Evolutionary conservation across 2,113 vertebrate species (phyloP), one percentile per base, ranked within the genome.

Genomic region (Gymnorhina tibicen): DNA sequence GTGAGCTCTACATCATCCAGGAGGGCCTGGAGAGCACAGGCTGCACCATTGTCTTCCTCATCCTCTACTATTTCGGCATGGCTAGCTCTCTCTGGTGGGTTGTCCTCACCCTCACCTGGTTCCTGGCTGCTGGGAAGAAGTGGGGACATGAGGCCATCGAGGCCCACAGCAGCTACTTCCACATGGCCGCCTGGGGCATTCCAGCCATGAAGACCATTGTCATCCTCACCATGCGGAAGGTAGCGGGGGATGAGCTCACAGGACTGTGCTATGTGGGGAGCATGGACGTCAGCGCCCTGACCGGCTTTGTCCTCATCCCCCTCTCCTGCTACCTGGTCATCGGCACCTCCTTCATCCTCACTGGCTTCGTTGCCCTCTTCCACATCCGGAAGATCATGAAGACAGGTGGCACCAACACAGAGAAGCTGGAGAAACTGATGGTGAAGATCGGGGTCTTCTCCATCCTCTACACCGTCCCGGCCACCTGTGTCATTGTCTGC

Each of bases 51-150:
- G 99, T 99, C 97, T 99, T 99, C 97, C 98, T 99, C 88, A 98
- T 99, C 91, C 98, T 99, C 76, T 99, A 99, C 97, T 99, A 99
- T 97, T 99, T 99, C 0, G 99, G 99, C 81, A 99, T 99, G 99
- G 99, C 99, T 90, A 99, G 99, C 59, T 99, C 99, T 0, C 99
- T 99, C 67, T 99, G 99, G 99, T 99, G 99, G 99, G 99, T 99
- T 16, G 96, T 99, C 68, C 98, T 99, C 75, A 99, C 99, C 3
- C 98, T 99, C 96, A 99, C 99, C 70, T 99, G 99, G 99, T 99
- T 99, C 97, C 98, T 99, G 96, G 99, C 99, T 0, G 99, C 99
- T 0, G 99, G 99, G 44, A 99, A 99, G 97, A 99, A 99, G 85
- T 99, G 99, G 99, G 99, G 99, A 58, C 99, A 99, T 0, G 99